Conservation (phyloP, 2,797 vertebrate species). For the Sebastes minor region DNA sequence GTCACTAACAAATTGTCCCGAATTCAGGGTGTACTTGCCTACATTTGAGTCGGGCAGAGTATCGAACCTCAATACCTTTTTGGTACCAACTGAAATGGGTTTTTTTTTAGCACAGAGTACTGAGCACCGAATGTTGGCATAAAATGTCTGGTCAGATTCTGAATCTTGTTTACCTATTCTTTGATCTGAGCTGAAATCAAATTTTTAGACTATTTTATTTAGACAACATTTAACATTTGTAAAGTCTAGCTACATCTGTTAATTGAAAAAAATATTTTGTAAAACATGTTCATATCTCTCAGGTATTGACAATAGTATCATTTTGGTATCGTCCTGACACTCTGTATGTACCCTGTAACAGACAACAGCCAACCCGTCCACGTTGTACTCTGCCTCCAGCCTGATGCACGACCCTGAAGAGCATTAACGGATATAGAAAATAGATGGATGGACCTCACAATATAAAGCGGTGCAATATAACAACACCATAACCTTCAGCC, state of each 20-base stretch:
- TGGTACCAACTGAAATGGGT: fast-evolving
- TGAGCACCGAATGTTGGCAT: background rate
- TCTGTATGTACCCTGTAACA: background rate
- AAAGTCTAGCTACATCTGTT: background rate
- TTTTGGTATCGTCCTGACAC: background rate
- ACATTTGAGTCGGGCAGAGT: background rate
- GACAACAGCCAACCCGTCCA: background rate
- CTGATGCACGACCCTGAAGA: background rate
- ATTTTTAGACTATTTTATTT: background rate
- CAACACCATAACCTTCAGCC: background rate
- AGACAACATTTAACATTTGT: background rate
- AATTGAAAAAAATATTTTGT: background rate
- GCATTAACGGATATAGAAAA: background rate
- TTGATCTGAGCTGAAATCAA: background rate
- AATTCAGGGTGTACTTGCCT: background rate
- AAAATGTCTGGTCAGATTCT: background rate
- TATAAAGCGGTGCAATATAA: background rate
- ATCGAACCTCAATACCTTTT: background rate
- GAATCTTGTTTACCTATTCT: background rate
- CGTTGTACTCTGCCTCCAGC: background rate
- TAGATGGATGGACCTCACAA: background rate
- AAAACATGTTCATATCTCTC: background rate
- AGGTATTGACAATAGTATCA: background rate
- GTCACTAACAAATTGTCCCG: too few relatives aligned
- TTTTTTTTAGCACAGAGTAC: background rate